Base-by-base conservation (phyloP, 2,888 invertebrate genomes). In the Aphodius granarius region DNA sequence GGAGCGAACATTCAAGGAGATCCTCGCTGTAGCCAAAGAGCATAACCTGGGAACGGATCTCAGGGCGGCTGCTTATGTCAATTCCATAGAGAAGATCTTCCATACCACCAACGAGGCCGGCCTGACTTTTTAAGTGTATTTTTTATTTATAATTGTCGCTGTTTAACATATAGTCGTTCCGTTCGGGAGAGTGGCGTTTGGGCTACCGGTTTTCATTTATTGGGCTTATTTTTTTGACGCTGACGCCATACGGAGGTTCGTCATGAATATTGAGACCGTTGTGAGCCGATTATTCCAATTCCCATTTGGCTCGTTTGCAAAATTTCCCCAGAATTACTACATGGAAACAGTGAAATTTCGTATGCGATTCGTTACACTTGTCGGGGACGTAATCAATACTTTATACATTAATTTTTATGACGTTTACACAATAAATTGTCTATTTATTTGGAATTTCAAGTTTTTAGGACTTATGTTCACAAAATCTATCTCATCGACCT, bases 1-100 rank as follows among this genome's bases (percentile, higher is more conserved):
- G 95, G 91, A 91, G 81, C 91, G 93, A 79, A 92, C 95, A 17
- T 92, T 78, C 9, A 84, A 91, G 91, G 91, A 91, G 6, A 92
- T 94, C 75, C 91, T 92, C 89, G 86, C 87, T 78, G 91, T 92
- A 5, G 91, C 91, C 15, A 90, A 91, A 87, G 89, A 91, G 79
- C 92, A 93, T 88, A 91, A 94, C 79, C 89, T 95, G 73, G 94
- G 94, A 2, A 71, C 79, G 16, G 79, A 81, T 74, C 74, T 81
- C 3, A 74, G 81, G 6, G 75, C 78, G 15, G 81, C 79, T 6
- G 81, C 80, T 9, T 81, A 81, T 68, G 76, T 79, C 6, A 79
- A 74, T 63, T 75, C 81, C n/a, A 75, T 81, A 3, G 78, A 78
- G 71, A 81, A 81, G 73, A 80, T 81, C 43, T 81, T 80, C 63